A percentile compares a stretch with the other conserved stretches of the same genome.
Evolutionary conservation across 2,888 invertebrate genomes (phyloP).

Genomic region (Limnephilus marmoratus): DNA sequence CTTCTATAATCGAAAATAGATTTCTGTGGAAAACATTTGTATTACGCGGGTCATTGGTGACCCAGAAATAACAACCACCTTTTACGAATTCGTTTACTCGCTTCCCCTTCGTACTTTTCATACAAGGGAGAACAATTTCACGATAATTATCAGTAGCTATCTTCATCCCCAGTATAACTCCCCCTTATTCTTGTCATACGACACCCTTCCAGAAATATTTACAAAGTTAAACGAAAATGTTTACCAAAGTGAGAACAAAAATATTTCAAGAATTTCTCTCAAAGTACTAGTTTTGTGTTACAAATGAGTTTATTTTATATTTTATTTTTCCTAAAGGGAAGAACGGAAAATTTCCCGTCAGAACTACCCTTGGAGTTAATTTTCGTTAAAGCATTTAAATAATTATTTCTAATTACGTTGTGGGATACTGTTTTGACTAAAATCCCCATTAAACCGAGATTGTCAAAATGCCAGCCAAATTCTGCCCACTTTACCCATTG

Average conservation of each 20-base stretch:
- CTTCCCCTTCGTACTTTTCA: background rate
- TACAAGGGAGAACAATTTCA: constrained; percentile 23
- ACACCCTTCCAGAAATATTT: background rate
- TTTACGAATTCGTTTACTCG: background rate
- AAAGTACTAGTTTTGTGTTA: background rate
- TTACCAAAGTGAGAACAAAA: background rate
- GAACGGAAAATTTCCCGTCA: background rate
- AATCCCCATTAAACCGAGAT: constrained; percentile 31
- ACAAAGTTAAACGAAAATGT: background rate
- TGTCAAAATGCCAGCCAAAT: constrained; percentile 34
- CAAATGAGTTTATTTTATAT: background rate
- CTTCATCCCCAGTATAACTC: background rate
- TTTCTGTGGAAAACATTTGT: background rate
- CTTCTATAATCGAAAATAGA: no score
- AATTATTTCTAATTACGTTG: constrained; percentile 12
- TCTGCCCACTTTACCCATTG: constrained; percentile 26
- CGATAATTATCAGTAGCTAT: constrained; percentile 21
- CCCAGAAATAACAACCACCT: background rate
- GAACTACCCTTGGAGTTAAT: background rate
- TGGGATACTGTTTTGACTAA: constrained; percentile 9
- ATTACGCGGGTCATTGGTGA: background rate
- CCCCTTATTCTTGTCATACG: background rate
- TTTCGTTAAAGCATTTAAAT: background rate
- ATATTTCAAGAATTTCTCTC: background rate
- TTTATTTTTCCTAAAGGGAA: background rate